These are phyloP conservation scores for Ctenosaura bakeri DNA, from an alignment of 2,797 vertebrate genomes.

Conservation along the genomic window DNA sequence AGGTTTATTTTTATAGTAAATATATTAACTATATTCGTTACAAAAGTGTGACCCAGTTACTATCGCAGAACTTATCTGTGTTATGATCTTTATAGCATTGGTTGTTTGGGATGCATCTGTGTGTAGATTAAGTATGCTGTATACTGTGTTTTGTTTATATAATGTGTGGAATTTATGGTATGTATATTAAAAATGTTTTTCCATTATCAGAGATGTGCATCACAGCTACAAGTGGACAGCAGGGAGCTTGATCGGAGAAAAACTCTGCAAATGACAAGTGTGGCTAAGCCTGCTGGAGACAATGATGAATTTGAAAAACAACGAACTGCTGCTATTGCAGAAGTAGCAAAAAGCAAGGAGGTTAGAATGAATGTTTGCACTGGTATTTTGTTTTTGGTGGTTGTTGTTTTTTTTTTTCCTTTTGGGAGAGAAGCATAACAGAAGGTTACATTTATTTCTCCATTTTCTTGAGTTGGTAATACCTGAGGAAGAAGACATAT, in stretches of 20 bases:
- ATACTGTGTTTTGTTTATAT: not conserved
- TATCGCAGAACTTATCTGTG: not conserved
- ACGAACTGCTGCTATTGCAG: conserved; percentile 94
- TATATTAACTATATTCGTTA: not conserved
- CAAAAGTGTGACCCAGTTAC: not conserved
- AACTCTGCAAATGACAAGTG: conserved; percentile 88
- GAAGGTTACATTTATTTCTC: not conserved
- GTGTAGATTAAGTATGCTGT: not conserved
- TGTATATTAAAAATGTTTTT: conserved; percentile 36
- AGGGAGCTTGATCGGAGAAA: conserved; percentile 94
- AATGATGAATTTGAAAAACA: conserved; percentile 99
- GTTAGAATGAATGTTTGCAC: conserved; percentile 74
- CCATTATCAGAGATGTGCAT: conserved; percentile 86
- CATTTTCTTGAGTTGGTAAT: not conserved
- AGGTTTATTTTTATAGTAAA: too few relatives aligned
- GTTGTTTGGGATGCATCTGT: not conserved
- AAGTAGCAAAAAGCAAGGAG: conserved; percentile 98
- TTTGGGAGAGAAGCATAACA: not conserved
- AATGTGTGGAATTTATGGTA: not conserved
- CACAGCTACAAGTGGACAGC: conserved; percentile 89
- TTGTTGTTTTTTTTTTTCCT: conserved; percentile 5
- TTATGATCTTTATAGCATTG: too few relatives aligned
- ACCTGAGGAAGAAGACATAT: not conserved
- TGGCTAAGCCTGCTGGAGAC: conserved; percentile 85
- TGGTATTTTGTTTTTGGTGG: conserved; percentile 17